phyloP scores from a whole-genome alignment of 1,140 invertebrate species.

The Aphelenchoides besseyi region DNA sequence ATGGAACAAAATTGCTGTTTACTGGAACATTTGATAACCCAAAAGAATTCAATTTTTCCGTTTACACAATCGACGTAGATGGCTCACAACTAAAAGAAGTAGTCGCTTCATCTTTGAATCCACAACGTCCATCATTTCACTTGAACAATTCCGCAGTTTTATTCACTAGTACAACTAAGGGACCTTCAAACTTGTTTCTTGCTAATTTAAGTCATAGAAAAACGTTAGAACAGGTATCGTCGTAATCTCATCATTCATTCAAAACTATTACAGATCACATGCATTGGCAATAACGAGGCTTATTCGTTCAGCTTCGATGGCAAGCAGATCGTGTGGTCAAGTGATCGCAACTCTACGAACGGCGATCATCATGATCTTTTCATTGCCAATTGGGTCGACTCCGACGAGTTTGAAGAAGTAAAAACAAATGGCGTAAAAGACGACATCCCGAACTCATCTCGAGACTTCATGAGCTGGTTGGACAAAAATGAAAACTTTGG shows the following conservation, averaged over 20 bases:
- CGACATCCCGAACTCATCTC: conserved; percentile 11
- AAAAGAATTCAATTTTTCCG: conserved; percentile 4
- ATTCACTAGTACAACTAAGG: conserved; percentile 17
- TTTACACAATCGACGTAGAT: not conserved
- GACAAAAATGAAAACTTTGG: not conserved
- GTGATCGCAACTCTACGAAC: not conserved
- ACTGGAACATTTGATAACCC: not conserved
- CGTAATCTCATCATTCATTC: conserved; percentile 2
- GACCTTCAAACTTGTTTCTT: not conserved
- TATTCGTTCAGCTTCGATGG: not conserved
- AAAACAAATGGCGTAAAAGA: conserved; percentile 9
- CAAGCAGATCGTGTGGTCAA: conserved; percentile 14
- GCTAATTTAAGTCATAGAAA: not conserved
- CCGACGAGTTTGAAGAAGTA: not conserved
- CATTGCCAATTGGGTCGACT: conserved; percentile 18
- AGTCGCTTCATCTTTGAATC: conserved; percentile 6
- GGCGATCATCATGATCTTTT: conserved; percentile 19
- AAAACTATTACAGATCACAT: conserved; percentile 2
- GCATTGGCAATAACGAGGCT: not conserved
- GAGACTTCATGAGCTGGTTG: not conserved
- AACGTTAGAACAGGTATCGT: not conserved
- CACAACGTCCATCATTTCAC: conserved; percentile 9
- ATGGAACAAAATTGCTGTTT: not conserved
- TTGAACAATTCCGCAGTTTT: conserved; percentile 18
- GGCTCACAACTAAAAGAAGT: no score